Percentiles rank a stretch among this genome's conserved stretches.
phyloP scores from a whole-genome alignment of 2,113 vertebrate genomes.

The Rhinolophus ferrumequinum region DNA sequence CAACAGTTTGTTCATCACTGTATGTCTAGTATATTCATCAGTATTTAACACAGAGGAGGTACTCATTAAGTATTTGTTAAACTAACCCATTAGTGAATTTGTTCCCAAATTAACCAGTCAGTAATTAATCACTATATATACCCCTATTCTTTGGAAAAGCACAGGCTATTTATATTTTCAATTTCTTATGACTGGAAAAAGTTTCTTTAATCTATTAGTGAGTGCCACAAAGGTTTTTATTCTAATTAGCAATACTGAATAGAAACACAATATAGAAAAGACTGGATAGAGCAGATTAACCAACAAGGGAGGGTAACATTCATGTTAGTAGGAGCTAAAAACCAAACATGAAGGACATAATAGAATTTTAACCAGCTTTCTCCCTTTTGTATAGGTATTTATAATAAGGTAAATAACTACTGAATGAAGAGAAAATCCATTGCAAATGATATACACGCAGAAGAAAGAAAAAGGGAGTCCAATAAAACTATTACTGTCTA shows the following conservation, averaged over 20 bases:
- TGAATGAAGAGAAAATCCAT: constrained; percentile 20
- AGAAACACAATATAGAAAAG: neutral
- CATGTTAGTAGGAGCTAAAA: neutral
- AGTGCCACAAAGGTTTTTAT: neutral
- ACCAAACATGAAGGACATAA: constrained; percentile 5
- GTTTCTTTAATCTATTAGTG: neutral
- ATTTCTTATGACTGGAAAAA: neutral
- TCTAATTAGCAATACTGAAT: constrained; percentile 20
- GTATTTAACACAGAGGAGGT: neutral
- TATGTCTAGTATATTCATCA: neutral
- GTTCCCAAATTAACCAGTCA: constrained; percentile 54
- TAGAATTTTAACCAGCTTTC: constrained; percentile 27
- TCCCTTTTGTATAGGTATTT: neutral
- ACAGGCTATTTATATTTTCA: constrained; percentile 27
- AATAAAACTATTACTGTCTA: neutral
- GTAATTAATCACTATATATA: constrained; percentile 50
- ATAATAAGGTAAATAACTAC: constrained; percentile 15
- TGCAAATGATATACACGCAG: neutral
- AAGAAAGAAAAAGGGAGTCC: constrained; percentile 1
- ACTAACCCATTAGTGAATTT: constrained; percentile 19
- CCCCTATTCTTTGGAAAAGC: constrained; percentile 15
- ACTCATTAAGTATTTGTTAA: constrained; percentile 5
- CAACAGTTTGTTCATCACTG: neutral
- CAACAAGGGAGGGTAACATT: neutral
- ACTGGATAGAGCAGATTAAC: neutral